phyloP scores from a whole-genome alignment of 2,113 vertebrate species.

The Crocuta crocuta region DNA sequence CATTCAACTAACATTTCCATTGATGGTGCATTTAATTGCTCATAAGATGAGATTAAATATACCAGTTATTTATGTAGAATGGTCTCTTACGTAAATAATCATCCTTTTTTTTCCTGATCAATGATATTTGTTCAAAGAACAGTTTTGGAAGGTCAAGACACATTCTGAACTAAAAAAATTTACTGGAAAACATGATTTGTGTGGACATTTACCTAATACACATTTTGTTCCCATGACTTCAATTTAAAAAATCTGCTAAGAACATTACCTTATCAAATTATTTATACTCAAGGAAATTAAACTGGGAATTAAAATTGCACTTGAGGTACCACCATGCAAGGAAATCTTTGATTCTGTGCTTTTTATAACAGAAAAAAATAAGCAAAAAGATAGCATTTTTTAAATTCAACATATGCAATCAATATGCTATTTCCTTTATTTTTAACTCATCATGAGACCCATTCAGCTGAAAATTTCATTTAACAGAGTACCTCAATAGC shows the following conservation, averaged over 20 bases:
- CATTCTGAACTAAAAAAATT: not conserved
- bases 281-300: not conserved
- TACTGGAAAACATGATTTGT: not conserved
- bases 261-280: not conserved
- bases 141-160: constrained; percentile 28
- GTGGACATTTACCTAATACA: not conserved
- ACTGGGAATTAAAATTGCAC: not conserved
- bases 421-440: not conserved
- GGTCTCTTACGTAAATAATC: not conserved
- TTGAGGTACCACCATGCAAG: not conserved
- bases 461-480: not conserved
- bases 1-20: not conserved
- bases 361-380: not conserved
- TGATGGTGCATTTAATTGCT: not conserved
- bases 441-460: not conserved
- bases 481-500: not conserved
- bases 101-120: constrained; percentile 39
- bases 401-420: not conserved
- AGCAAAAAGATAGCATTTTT: not conserved
- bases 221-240: not conserved
- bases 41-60: constrained; percentile 22
- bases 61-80: not conserved
- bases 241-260: constrained; percentile 12
- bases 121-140: constrained; percentile 50
- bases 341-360: not conserved